phyloP scores from a whole-genome alignment of 2,113 vertebrate genomes.

The Oncorhynchus gorbuscha region DNA sequence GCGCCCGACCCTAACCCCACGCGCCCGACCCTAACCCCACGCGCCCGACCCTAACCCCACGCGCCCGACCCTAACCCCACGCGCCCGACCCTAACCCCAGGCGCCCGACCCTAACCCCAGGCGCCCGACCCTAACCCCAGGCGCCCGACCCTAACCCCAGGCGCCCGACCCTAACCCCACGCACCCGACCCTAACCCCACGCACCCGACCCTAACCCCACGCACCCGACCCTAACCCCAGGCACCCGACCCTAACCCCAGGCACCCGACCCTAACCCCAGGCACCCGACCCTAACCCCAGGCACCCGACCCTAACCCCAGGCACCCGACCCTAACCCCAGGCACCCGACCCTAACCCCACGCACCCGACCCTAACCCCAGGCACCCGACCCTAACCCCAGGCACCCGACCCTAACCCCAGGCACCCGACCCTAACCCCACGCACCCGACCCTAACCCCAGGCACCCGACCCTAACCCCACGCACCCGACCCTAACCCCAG shows the following conservation, averaged over 20 bases:
- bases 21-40: constrained; percentile 42
- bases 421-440: constrained; percentile 41
- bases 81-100: constrained; percentile 42
- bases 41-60: constrained; percentile 42
- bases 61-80: constrained; percentile 41
- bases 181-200: constrained; percentile 42
- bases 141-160: constrained; percentile 40
- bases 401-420: constrained; percentile 42
- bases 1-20: constrained; percentile 42
- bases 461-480: constrained; percentile 42
- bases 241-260: constrained; percentile 42
- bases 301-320: constrained; percentile 37
- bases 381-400: constrained; percentile 41
- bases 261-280: constrained; percentile 42
- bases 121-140: constrained; percentile 37
- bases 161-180: constrained; percentile 42
- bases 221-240: constrained; percentile 42
- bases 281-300: constrained; percentile 42
- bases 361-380: constrained; percentile 42
- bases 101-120: constrained; percentile 42
- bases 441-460: constrained; percentile 41
- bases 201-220: constrained; percentile 42
- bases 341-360: constrained; percentile 42
- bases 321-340: constrained; percentile 41
- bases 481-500: constrained; percentile 37